Percentiles rank a stretch among this genome's conserved stretches.
These are phyloP conservation scores for Poecile montanus DNA, from an alignment of 2,797 vertebrate genomes.

Conservation along the genomic window DNA sequence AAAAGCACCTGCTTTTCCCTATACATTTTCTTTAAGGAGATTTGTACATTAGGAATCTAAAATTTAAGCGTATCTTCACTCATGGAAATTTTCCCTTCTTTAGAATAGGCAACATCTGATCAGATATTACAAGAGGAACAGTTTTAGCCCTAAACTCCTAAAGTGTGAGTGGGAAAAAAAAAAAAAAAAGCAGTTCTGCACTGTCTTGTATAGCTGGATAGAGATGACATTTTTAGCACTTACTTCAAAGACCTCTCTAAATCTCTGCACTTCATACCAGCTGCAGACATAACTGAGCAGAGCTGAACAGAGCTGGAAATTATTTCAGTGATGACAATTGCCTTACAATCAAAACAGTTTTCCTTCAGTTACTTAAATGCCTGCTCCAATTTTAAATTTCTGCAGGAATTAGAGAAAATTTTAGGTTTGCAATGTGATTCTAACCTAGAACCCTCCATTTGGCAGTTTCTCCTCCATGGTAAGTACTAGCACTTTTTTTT, in stretches of 20 bases:
- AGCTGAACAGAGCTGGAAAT: background rate
- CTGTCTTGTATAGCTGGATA: background rate
- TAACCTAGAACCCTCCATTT: background rate
- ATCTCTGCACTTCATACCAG: background rate
- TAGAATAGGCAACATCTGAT: background rate
- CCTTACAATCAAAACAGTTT: slow-evolving; percentile 24
- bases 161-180: background rate
- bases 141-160: background rate
- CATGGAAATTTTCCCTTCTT: background rate
- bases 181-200: background rate
- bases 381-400: background rate
- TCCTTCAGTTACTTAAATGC: background rate
- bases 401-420: background rate
- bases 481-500: background rate
- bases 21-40: background rate
- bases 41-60: background rate
- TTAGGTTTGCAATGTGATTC: background rate
- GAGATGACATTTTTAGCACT: background rate
- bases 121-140: background rate
- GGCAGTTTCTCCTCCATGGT: background rate
- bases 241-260: slow-evolving; percentile 1
- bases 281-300: background rate
- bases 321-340: slow-evolving; percentile 38
- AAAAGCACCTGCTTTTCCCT: background rate
- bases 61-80: background rate